Evolutionary conservation across 2,888 invertebrate genomes (phyloP).

Genomic region (Frankliniella intonsa): DNA sequence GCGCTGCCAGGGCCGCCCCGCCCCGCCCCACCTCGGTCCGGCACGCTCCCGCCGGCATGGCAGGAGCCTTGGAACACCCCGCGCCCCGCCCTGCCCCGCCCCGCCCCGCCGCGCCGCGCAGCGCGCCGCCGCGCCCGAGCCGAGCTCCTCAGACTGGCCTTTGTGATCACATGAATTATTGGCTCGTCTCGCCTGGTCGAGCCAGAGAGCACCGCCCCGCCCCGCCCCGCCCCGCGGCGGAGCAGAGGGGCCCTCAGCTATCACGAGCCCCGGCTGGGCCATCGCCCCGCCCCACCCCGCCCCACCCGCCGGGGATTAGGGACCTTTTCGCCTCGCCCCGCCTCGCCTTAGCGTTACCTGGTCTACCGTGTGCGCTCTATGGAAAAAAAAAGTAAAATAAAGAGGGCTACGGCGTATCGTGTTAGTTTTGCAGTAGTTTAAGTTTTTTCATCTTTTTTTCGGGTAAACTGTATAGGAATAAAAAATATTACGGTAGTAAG

Average conservation of each 20-base stretch:
- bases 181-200: not conserved
- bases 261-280: not conserved
- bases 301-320: not conserved
- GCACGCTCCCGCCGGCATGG: not conserved
- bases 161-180: constrained; percentile 21
- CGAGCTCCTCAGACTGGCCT: not conserved
- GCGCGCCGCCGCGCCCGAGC: not conserved
- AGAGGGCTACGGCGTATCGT: too few relatives aligned
- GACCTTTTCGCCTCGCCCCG: not conserved
- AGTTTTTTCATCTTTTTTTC: too few relatives aligned
- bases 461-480: too few relatives aligned
- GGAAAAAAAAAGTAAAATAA: not conserved
- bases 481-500: too few relatives aligned
- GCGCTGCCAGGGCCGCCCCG: not conserved
- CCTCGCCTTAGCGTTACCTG: not conserved
- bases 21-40: not conserved
- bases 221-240: not conserved
- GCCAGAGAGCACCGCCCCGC: not conserved
- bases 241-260: not conserved
- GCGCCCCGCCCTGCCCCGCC: not conserved
- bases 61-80: not conserved
- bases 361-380: not conserved
- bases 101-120: not conserved
- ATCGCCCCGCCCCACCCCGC: not conserved
- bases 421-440: too few relatives aligned